Conservation (phyloP, 2,888 invertebrate genomes). For the Mythimna ferrago region DNA sequence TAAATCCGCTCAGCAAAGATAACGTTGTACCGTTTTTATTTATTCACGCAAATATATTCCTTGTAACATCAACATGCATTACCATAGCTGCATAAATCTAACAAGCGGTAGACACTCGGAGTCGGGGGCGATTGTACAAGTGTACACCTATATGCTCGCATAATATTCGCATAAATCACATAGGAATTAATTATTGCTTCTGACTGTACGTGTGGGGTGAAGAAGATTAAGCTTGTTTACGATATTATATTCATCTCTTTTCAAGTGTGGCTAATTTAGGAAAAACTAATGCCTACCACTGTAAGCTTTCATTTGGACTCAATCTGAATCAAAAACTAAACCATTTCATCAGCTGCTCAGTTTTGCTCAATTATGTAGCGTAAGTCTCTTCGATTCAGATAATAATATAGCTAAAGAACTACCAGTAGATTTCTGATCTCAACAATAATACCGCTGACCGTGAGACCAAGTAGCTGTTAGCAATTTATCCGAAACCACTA, state of each 20-base stretch:
- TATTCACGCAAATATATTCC: slow-evolving; percentile 71
- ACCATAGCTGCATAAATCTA: slow-evolving; percentile 76
- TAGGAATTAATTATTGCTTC: slow-evolving; percentile 85
- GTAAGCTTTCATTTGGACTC: background rate
- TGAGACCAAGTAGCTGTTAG: too few species aligned
- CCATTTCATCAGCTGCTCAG: background rate
- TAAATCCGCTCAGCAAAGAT: slow-evolving; percentile 69
- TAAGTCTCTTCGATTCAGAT: background rate
- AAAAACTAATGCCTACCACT: background rate
- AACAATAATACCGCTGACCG: background rate
- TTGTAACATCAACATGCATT: slow-evolving; percentile 68
- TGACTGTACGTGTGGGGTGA: slow-evolving; percentile 66
- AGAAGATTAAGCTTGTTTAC: slow-evolving; percentile 53
- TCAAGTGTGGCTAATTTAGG: background rate
- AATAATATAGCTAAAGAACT: too few species aligned
- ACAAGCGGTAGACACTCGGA: slow-evolving; percentile 64
- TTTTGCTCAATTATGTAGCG: background rate
- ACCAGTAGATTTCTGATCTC: background rate
- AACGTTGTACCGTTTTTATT: slow-evolving; percentile 64
- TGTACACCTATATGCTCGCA: slow-evolving; percentile 70
- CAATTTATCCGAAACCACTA: too few species aligned
- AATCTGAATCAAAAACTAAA: background rate
- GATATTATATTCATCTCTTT: slow-evolving; percentile 38
- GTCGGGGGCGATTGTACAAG: slow-evolving; percentile 61
- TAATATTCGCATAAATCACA: slow-evolving; percentile 88